Percentiles rank a stretch among this genome's conserved stretches.
phyloP scores from a whole-genome alignment of 2,113 vertebrate genomes.

The Barbus barbus region DNA sequence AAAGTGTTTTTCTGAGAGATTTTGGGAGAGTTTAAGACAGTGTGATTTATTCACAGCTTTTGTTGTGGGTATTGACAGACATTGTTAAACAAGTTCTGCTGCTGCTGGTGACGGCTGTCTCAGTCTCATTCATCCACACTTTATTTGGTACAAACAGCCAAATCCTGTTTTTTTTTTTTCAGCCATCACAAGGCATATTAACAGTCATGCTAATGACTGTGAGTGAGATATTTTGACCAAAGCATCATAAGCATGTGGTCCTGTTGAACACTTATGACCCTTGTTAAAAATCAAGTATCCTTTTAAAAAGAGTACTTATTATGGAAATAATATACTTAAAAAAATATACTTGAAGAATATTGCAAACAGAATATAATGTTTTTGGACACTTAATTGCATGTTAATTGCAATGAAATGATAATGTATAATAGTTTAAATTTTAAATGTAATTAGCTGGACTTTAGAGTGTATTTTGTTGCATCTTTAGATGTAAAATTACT shows the following conservation, averaged over 20 bases:
- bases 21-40: background rate
- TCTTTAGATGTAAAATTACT: no score
- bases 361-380: no score
- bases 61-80: background rate
- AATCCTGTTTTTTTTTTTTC: background rate
- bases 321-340: no score
- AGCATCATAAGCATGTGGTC: background rate
- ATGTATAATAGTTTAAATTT: no score
- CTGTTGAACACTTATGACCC: background rate
- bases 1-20: background rate
- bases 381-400: background rate
- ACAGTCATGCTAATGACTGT: background rate
- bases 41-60: background rate
- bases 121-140: background rate
- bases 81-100: slow-evolving; percentile 8
- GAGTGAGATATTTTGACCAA: background rate
- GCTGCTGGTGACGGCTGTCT: background rate
- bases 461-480: no score
- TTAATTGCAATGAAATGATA: no score
- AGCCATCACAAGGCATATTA: background rate
- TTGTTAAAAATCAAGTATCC: background rate
- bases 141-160: background rate
- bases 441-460: no score
- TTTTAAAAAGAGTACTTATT: no score
- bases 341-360: background rate